Evolutionary conservation across 2,888 invertebrate genomes (phyloP).

Genomic region (Andricus quercusramuli): DNA sequence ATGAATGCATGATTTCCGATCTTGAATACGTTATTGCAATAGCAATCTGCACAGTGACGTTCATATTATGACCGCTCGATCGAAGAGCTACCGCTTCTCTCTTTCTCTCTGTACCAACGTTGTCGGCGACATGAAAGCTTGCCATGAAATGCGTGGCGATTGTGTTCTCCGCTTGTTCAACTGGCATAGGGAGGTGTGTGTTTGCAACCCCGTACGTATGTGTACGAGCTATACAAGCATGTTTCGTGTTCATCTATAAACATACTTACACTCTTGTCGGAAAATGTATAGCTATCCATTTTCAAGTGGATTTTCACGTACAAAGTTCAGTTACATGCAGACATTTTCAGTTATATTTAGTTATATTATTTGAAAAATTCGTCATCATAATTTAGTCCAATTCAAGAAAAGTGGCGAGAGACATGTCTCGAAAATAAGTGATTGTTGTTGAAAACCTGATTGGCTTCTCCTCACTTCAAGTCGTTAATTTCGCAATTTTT

Average conservation of each 20-base stretch:
- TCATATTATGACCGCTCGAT: constrained; percentile 61
- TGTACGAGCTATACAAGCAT: constrained; percentile 1
- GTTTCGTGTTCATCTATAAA: constrained; percentile 37
- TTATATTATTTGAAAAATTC: not conserved
- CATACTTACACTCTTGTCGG: constrained; percentile 29
- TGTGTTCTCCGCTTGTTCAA: constrained; percentile 59
- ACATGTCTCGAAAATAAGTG: no score
- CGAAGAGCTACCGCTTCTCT: constrained; percentile 48
- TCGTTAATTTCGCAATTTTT: no score
- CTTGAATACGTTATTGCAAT: constrained; percentile 58
- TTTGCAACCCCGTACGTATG: constrained; percentile 24
- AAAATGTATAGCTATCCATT: constrained; percentile 14
- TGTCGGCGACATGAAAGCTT: constrained; percentile 70
- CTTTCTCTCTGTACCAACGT: constrained; percentile 48
- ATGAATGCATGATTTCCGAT: constrained; percentile 49
- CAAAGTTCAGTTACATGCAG: not conserved
- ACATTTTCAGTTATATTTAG: not conserved
- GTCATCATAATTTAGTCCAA: no score
- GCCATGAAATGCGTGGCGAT: constrained; percentile 69
- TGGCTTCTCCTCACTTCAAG: no score
- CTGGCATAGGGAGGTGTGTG: constrained; percentile 31
- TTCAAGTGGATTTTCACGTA: constrained; percentile 3
- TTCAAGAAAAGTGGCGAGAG: no score
- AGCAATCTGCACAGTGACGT: constrained; percentile 61
- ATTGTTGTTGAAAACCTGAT: no score